These are phyloP conservation scores for Terrapene triunguis DNA, from an alignment of 2,113 vertebrate species.

Conservation along the genomic window DNA sequence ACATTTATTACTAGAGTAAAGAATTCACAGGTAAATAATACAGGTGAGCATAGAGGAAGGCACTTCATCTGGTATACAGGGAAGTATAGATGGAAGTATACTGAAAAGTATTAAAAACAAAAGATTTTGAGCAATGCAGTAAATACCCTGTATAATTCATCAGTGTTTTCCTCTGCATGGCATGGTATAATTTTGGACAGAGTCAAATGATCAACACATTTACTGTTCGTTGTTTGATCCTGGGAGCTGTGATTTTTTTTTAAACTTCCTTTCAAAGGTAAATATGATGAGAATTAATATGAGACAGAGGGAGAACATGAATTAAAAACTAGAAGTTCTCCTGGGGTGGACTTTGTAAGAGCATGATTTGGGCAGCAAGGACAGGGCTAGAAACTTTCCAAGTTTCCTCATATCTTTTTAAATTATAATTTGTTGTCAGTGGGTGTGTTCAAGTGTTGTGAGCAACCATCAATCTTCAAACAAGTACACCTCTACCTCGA, in stretches of 20 bases:
- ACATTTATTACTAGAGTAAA: slow-evolving; percentile 20
- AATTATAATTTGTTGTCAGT: background rate
- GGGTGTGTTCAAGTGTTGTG: background rate
- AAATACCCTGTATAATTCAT: background rate
- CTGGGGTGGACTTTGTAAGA: slow-evolving; percentile 5
- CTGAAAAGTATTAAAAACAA: slow-evolving; percentile 40
- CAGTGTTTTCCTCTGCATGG: background rate
- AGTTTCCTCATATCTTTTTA: background rate
- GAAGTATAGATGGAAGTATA: slow-evolving; percentile 35
- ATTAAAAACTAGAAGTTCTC: slow-evolving; percentile 19
- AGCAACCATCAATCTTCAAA: slow-evolving; percentile 13
- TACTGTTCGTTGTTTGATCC: slow-evolving; percentile 29
- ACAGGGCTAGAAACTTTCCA: background rate
- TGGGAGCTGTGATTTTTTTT: slow-evolving; percentile 27
- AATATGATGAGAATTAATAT: slow-evolving; percentile 44
- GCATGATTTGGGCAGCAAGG: background rate
- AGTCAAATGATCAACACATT: slow-evolving; percentile 31
- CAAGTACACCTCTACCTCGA: background rate
- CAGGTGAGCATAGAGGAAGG: slow-evolving; percentile 39
- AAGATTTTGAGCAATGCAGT: slow-evolving; percentile 23
- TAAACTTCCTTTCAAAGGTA: slow-evolving; percentile 47
- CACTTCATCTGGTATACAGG: slow-evolving; percentile 21
- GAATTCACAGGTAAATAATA: slow-evolving; percentile 26
- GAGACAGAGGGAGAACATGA: slow-evolving; percentile 20
- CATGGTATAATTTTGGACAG: slow-evolving; percentile 10